phyloP scores from a whole-genome alignment of 2,113 vertebrate genomes.

The Calyptomena viridis region DNA sequence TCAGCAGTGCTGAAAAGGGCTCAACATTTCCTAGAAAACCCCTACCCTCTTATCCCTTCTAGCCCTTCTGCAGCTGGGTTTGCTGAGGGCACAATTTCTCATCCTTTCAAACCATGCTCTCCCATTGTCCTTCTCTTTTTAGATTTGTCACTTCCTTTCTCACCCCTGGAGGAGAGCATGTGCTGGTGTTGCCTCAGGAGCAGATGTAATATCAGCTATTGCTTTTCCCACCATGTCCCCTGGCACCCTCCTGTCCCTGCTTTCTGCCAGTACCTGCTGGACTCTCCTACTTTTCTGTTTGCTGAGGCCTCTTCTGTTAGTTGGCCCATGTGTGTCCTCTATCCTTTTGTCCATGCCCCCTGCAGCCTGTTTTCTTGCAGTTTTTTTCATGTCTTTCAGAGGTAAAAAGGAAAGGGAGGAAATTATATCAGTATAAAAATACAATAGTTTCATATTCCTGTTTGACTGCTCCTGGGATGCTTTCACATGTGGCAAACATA shows the following conservation, averaged over 20 bases:
- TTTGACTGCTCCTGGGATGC: neutral
- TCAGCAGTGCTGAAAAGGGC: neutral
- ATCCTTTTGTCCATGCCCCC: neutral
- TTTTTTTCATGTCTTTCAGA: slow-evolving; percentile 11
- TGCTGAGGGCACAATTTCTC: neutral
- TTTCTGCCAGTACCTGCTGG: neutral
- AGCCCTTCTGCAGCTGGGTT: neutral
- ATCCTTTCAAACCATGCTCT: neutral
- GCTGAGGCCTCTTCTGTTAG: neutral
- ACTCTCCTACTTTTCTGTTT: neutral
- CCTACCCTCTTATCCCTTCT: neutral
- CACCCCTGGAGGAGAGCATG: neutral
- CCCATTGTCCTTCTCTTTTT: neutral
- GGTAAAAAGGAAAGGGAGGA: neutral
- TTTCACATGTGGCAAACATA: slow-evolving; percentile 51
- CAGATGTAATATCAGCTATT: neutral
- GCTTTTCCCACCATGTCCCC: neutral
- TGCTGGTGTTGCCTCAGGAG: neutral
- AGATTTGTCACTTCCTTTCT: neutral
- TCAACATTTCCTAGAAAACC: neutral
- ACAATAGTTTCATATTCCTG: neutral
- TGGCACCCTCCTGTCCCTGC: neutral
- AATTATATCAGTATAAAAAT: neutral
- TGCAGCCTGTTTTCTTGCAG: neutral
- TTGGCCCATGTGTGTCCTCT: neutral